phyloP scores from a whole-genome alignment of 1,140 invertebrate species.

The Anthonomus grandis region DNA sequence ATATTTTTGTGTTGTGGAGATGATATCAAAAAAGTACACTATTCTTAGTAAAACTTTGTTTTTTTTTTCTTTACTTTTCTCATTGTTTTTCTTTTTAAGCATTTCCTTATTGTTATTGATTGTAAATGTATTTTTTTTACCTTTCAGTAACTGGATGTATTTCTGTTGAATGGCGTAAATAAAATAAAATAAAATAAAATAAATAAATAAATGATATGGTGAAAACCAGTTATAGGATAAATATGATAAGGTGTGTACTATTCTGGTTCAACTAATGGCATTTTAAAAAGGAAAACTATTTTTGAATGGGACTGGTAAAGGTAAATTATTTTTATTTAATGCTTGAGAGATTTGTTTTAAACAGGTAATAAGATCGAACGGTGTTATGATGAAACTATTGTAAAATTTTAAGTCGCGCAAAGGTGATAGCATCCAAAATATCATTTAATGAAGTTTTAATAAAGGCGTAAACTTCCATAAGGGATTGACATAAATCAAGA shows the following conservation, averaged over 20 bases:
- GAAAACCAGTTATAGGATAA: constrained; percentile 11
- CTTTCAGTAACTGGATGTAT: too few relatives aligned
- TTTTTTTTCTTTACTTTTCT: too few relatives aligned
- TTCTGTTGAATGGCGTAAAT: too few relatives aligned
- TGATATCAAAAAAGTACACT: too few relatives aligned
- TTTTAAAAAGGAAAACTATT: constrained; percentile 16
- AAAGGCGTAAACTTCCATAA: constrained; percentile 9
- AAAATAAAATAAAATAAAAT: constrained; percentile 7
- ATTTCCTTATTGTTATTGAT: too few relatives aligned
- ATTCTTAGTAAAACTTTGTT: too few relatives aligned
- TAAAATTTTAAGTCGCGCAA: constrained; percentile 20
- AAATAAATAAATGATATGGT: not conserved
- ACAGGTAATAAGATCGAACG: not conserved
- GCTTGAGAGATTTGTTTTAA: constrained; percentile 11
- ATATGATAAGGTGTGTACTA: constrained; percentile 10
- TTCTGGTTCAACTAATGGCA: constrained; percentile 13
- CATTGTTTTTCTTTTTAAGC: too few relatives aligned
- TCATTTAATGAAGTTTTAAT: constrained; percentile 1
- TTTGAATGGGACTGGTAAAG: constrained; percentile 8
- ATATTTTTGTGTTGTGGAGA: too few relatives aligned
- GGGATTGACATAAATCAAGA: not conserved
- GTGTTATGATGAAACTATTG: constrained; percentile 16
- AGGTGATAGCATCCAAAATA: constrained; percentile 7
- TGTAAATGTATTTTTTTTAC: too few relatives aligned
- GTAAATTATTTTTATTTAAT: constrained; percentile 17